Base-by-base conservation (phyloP, 2,113 vertebrate genomes). In the Petaurus breviceps region DNA sequence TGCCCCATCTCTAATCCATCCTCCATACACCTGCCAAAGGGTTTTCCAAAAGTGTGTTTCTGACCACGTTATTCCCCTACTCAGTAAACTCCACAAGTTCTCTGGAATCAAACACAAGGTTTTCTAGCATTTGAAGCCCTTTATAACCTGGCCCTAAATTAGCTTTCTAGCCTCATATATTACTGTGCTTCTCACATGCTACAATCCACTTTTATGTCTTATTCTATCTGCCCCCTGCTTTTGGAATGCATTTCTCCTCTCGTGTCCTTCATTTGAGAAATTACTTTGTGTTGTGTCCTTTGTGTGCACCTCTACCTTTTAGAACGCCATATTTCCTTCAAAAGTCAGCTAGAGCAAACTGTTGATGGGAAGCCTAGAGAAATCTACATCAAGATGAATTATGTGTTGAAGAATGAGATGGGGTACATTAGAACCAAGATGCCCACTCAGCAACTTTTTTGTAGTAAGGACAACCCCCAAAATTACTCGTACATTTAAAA, bases 391-490 rank as follows among this genome's bases (percentile, higher is more conserved):
- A 52, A 95, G 61, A 92, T 52, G 51, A 1, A 1, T 90, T 11
- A 51, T 0, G 37, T 92, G 89, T 46, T 55, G 54, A 68, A 89
- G 53, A 90, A 28, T 50, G 47, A 91, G 47, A 90, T n/a, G 6
- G 0, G 3, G 92, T 54, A 25, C 0, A 16, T 37, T 54, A 51
- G 37, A 93, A 54, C 19, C 2, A 4, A 26, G 8, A 8, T 68
- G 90, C 92, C 94, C 93, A 92, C 95, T 92, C 92, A 54, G 37
- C 2, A 0, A 54, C 54, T 94, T 61, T 19, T 95, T 43, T 95
- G 53, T 92, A 94, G 53, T 68, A 47, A 26, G 52, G 90, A 31
- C 51, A 31, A 91, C 51, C 50, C 22, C 46, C 90, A 28, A 53
- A 49, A 37, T 26, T 90, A 49, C 4, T 2, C 3, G 68, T 49